Conservation (phyloP, 1,140 invertebrate genomes). For the Pinna nobilis region DNA sequence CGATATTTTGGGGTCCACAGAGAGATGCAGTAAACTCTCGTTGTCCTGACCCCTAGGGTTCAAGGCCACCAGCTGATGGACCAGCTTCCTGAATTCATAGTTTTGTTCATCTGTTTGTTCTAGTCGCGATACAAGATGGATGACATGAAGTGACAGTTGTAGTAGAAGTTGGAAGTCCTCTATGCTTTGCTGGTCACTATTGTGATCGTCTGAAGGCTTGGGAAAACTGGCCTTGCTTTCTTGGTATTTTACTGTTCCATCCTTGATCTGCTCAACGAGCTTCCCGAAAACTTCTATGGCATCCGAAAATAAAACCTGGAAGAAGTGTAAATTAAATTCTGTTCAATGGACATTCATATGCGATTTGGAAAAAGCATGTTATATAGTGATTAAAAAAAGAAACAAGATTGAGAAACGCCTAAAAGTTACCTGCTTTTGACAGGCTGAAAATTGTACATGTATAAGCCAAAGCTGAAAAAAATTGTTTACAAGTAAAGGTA, state of each 20-base stretch:
- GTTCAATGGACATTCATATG: no score
- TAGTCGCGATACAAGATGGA: constrained; percentile 74
- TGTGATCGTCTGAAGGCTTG: background rate
- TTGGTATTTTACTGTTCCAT: constrained; percentile 54
- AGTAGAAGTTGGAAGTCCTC: constrained; percentile 58
- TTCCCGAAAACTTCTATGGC: constrained; percentile 83
- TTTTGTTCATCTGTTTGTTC: constrained; percentile 70
- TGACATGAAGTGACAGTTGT: constrained; percentile 78
- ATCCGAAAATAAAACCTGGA: constrained; percentile 81
- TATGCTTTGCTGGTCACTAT: constrained; percentile 73
- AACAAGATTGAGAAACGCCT: no score
- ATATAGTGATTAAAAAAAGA: no score
- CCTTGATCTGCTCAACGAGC: constrained; percentile 72
- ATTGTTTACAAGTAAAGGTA: no score
- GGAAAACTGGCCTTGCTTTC: background rate
- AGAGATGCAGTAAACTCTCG: constrained; percentile 90
- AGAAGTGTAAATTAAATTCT: background rate
- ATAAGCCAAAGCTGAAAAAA: no score
- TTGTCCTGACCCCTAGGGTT: constrained; percentile 83
- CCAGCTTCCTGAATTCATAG: constrained; percentile 75
- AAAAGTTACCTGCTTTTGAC: no score
- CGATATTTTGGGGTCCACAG: constrained; percentile 73
- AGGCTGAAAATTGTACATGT: no score
- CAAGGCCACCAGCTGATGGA: constrained; percentile 83
- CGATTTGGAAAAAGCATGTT: no score